These are phyloP conservation scores for Clarias macrocephalus DNA, from an alignment of 2,113 vertebrate genomes.

Conservation along the genomic window DNA sequence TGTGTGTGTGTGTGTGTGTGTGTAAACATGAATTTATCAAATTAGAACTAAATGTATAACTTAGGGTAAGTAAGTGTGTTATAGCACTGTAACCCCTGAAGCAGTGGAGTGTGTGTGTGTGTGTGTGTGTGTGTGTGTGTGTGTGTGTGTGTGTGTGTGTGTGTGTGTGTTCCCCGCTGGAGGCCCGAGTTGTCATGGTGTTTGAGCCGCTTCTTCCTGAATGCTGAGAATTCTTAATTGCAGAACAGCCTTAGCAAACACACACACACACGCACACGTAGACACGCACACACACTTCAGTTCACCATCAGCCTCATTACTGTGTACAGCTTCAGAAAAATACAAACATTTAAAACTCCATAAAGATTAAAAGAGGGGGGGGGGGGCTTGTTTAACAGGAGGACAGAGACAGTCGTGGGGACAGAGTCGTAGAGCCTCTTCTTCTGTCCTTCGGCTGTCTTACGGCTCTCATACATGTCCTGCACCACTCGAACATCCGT, in stretches of 20 bases:
- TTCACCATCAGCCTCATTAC: neutral
- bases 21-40: neutral
- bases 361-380: too few relatives aligned
- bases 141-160: too few relatives aligned
- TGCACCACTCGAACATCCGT: too few relatives aligned
- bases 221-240: conserved; percentile 41
- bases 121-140: too few relatives aligned
- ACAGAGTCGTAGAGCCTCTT: too few relatives aligned
- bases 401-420: too few relatives aligned
- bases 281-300: neutral
- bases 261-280: neutral
- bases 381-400: too few relatives aligned
- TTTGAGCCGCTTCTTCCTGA: conserved; percentile 34
- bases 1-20: conserved; percentile 3
- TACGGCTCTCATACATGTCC: too few relatives aligned
- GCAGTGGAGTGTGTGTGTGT: too few relatives aligned
- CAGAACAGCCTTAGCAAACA: conserved; percentile 28
- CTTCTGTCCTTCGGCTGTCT: too few relatives aligned
- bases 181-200: conserved; percentile 48
- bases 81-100: neutral
- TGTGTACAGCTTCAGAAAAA: neutral
- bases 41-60: neutral
- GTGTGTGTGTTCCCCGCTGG: neutral
- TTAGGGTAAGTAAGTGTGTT: neutral
- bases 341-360: neutral